Evolutionary conservation across 2,113 vertebrate species (phyloP).

Genomic region (Scomber colias): DNA sequence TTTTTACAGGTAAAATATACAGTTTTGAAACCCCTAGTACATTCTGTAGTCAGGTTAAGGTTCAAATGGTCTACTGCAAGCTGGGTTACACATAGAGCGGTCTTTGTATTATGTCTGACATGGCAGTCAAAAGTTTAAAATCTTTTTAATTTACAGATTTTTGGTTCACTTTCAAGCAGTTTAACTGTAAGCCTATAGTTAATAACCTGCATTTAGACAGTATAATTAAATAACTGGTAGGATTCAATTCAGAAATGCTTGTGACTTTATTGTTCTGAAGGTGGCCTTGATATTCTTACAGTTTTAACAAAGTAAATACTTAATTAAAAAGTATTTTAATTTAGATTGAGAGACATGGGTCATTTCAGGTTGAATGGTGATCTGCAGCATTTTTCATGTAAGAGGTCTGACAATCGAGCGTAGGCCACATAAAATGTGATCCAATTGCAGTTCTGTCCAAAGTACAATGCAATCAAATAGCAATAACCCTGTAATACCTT

Average conservation of each 20-base stretch:
- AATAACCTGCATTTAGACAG: no score
- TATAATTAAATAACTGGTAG: no score
- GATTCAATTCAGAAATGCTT: no score
- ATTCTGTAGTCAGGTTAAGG: background rate
- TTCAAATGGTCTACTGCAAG: constrained; percentile 20
- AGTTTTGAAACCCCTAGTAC: background rate
- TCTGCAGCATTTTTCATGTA: no score
- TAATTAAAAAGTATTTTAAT: no score
- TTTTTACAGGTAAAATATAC: background rate
- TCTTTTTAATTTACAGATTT: background rate
- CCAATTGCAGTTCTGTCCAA: background rate
- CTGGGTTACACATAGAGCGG: background rate
- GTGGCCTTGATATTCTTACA: no score
- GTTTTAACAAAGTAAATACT: no score
- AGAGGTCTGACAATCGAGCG: no score
- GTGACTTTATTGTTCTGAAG: no score
- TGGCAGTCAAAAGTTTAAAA: background rate
- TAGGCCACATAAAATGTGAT: no score
- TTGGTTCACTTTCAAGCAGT: background rate
- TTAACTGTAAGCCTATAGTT: background rate
- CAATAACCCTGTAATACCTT: background rate
- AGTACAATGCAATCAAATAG: background rate
- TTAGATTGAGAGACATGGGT: no score
- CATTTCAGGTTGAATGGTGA: no score
- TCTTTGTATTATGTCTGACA: background rate